Evolutionary conservation across 2,113 vertebrate species (phyloP).

Genomic region (Ictidomys tridecemlineatus): DNA sequence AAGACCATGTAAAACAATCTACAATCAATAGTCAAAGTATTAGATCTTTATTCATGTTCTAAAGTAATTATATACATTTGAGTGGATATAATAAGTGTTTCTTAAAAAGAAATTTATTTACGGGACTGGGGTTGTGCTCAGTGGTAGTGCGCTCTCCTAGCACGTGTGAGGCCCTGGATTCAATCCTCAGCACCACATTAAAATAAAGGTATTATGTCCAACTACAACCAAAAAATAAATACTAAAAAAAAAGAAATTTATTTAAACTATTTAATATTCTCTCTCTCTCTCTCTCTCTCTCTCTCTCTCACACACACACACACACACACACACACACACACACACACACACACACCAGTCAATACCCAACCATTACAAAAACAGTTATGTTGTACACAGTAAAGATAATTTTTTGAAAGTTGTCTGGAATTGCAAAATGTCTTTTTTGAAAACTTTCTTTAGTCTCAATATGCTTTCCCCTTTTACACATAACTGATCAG

Average conservation of each 20-base stretch:
- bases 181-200: no score
- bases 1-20: background rate
- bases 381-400: background rate
- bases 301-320: background rate
- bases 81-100: background rate
- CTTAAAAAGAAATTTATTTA: background rate
- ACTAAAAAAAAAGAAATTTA: background rate
- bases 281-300: no score
- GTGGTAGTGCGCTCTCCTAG: no score
- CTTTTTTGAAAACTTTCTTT: background rate
- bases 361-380: constrained; percentile 2
- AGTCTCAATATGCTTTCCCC: background rate
- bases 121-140: no score
- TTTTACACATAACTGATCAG: constrained; percentile 16
- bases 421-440: background rate
- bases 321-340: background rate
- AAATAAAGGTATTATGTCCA: no score
- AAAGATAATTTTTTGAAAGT: background rate
- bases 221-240: no score
- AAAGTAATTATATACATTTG: background rate
- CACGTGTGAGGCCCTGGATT: no score
- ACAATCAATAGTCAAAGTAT: constrained; percentile 31
- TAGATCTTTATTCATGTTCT: background rate
- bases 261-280: no score
- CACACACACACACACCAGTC: background rate